phyloP scores from a whole-genome alignment of 2,797 vertebrate species.

The Setipinna tenuifilis region DNA sequence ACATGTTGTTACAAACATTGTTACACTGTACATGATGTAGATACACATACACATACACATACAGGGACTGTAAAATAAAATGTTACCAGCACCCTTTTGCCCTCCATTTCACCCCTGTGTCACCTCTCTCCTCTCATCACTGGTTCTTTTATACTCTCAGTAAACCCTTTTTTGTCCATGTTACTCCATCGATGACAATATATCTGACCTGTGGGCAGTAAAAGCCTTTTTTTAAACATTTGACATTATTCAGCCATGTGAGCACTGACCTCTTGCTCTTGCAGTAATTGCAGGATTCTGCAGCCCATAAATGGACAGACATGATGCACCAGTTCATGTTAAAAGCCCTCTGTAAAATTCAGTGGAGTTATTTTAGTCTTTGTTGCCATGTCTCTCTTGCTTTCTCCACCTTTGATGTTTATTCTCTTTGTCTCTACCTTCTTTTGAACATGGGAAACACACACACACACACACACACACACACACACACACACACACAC shows the following conservation, averaged over 20 bases:
- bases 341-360: not conserved
- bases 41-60: too few species aligned
- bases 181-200: not conserved
- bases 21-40: too few species aligned
- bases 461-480: too few species aligned
- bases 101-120: constrained; percentile 4
- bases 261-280: not conserved
- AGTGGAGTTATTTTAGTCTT: constrained; percentile 22
- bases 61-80: too few species aligned
- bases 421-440: not conserved
- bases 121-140: not conserved
- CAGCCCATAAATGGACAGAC: not conserved
- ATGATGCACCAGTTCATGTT: not conserved
- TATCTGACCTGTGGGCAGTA: not conserved
- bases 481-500: too few species aligned
- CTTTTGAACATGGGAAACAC: too few species aligned
- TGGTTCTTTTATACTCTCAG: too few species aligned
- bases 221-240: not conserved
- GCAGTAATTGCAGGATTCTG: not conserved
- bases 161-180: not conserved
- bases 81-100: constrained; percentile 41
- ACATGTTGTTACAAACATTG: too few species aligned
- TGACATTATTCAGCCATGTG: not conserved
- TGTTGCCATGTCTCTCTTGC: not conserved
- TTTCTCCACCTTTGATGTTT: not conserved